phyloP scores from a whole-genome alignment of 2,888 invertebrate genomes.

The Cataglyphis rosenhaueri region DNA sequence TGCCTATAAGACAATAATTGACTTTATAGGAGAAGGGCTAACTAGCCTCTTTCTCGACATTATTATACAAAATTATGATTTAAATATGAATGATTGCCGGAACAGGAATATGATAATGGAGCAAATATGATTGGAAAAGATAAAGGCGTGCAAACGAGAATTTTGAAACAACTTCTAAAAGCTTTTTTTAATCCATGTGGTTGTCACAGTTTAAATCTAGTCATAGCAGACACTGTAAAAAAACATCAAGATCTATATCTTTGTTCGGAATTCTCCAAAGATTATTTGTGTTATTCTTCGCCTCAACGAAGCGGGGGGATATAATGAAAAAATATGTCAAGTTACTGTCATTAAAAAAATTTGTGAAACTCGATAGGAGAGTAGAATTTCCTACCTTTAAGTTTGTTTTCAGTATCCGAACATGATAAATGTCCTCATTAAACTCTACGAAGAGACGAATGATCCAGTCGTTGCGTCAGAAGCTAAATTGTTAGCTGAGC shows the following conservation, averaged over 20 bases:
- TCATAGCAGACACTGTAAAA: neutral
- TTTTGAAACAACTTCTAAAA: constrained; percentile 5
- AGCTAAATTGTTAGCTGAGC: neutral
- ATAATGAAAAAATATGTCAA: neutral
- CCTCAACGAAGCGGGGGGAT: neutral
- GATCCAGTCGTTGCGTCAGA: neutral
- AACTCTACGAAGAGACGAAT: neutral
- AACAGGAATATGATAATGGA: constrained; percentile 60
- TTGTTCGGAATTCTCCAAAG: neutral
- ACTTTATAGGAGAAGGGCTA: constrained; percentile 56
- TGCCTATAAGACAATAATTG: constrained; percentile 36
- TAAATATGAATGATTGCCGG: constrained; percentile 49
- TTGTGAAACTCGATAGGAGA: neutral
- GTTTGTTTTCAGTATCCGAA: neutral
- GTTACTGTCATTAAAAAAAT: neutral
- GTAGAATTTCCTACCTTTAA: neutral
- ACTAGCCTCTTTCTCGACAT: constrained; percentile 36
- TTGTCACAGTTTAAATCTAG: neutral
- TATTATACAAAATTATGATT: constrained; percentile 8
- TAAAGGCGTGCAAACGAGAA: constrained; percentile 54
- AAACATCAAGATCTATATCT: neutral
- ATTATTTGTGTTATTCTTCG: neutral
- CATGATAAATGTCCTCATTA: neutral
- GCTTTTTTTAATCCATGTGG: neutral
- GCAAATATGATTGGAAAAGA: constrained; percentile 56